Base-by-base conservation (phyloP, 1,140 invertebrate species). In the Drosophila nikananu region DNA sequence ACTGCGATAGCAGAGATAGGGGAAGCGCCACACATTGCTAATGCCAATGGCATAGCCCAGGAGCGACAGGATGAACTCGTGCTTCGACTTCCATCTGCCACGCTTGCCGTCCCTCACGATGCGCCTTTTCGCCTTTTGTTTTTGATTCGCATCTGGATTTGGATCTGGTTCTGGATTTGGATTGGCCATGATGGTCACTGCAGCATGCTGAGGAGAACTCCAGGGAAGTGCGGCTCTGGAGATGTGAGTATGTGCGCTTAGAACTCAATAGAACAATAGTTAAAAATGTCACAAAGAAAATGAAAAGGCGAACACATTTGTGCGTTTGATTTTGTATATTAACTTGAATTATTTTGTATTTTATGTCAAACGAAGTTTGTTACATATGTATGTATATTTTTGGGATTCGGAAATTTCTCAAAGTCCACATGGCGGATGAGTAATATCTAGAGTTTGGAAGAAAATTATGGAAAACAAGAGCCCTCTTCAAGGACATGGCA, bases 21-120 rank as follows among this genome's bases (percentile, higher is more conserved):
- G 96, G 93, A 97, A 97, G 54, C 97, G 93, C 96, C 96, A 97
- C 49, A 97, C 95, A 93, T 97, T 97, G 59, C 96, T 96, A 44
- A 97, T 94, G n/a, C 96, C 96, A 51, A 97, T 96, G 21, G 96
- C 96, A 89, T 96, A 97, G 30, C 92, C 97, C 48, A 97, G 93
- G 63, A 95, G 95, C 0, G 96, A 96, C 1, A 97, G 93, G 15
- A 97, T 84, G 93, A 96, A 97, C 93, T 97, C 96, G 3, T 95
- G 94, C 80, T 96, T 95, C 35, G 94, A 95, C 3, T 92, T 94
- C 96, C 96, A 97, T 21, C 81, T 74, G 48, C 93, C 93, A 19
- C 93, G 87, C 60, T 93, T 80, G 27, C 27, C 59, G 72, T 92
- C 91, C 35, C 83, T 84, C 1, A 10, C 19, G 21, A 91, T 80